Evolutionary conservation across 92 coral and sea anemone genomes (phyloP).

Genomic region (Phenganax subtilis): DNA sequence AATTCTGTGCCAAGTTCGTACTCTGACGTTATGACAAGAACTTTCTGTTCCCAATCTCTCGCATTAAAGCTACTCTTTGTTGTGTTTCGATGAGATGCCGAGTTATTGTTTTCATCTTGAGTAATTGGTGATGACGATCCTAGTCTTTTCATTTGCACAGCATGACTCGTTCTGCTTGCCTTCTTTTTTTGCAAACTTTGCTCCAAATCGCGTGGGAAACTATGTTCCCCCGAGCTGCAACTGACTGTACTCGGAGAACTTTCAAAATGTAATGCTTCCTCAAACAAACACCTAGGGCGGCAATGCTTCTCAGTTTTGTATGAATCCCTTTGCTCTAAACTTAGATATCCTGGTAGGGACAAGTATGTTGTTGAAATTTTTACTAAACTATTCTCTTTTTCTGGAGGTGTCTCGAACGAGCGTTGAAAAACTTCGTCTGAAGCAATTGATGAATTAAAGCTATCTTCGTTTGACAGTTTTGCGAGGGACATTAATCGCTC

Average conservation of each 20-base stretch:
- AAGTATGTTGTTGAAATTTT: constrained; percentile 14
- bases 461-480: constrained; percentile 7
- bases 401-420: constrained; percentile 19
- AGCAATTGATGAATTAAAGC: constrained; percentile 1
- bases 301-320: background rate
- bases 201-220: constrained; percentile 24
- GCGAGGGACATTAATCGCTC: background rate
- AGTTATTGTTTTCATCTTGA: constrained; percentile 24
- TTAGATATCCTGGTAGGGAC: constrained; percentile 25
- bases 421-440: constrained; percentile 24
- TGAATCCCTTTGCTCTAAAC: background rate
- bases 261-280: constrained; percentile 10
- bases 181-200: background rate
- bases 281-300: constrained; percentile 1
- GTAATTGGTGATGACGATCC: background rate
- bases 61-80: background rate
- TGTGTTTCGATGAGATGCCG: background rate
- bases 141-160: constrained; percentile 6
- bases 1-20: constrained; percentile 18
- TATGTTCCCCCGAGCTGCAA: background rate
- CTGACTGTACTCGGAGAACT: background rate
- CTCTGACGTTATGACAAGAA: constrained; percentile 11
- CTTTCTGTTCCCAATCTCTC: constrained; percentile 38
- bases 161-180: constrained; percentile 22
- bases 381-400: background rate